phyloP scores from a whole-genome alignment of 2,113 vertebrate species.

The Neofelis nebulosa region DNA sequence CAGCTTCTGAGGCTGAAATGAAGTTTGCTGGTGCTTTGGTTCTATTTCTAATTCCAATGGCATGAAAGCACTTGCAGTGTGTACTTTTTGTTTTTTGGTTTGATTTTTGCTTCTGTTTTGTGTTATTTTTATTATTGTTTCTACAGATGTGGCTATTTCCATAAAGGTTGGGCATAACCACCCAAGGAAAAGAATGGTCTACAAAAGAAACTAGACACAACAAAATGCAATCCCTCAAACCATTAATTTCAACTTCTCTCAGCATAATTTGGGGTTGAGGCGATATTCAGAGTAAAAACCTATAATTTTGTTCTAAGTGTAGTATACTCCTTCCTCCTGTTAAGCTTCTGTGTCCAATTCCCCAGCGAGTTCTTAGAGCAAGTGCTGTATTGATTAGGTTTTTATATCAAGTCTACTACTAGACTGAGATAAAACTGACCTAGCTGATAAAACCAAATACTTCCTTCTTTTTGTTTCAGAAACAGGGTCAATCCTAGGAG shows the following conservation, averaged over 20 bases:
- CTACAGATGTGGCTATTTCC: neutral
- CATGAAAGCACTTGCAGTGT: neutral
- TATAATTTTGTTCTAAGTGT: constrained; percentile 62
- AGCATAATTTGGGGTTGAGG: constrained; percentile 39
- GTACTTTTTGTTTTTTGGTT: neutral
- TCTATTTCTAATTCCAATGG: neutral
- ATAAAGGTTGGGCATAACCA: constrained; percentile 8
- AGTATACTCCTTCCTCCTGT: constrained; percentile 23
- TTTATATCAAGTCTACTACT: constrained; percentile 52
- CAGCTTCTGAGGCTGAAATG: neutral
- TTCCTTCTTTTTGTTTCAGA: constrained; percentile 28
- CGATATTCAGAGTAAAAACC: constrained; percentile 46
- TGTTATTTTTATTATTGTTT: neutral
- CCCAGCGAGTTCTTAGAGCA: constrained; percentile 38
- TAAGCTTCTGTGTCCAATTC: constrained; percentile 47
- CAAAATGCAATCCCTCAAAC: constrained; percentile 42
- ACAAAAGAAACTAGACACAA: constrained; percentile 51
- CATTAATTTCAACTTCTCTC: constrained; percentile 39
- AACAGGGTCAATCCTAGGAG: neutral
- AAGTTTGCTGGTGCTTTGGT: neutral
- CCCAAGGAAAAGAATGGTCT: constrained; percentile 22
- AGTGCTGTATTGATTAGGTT: constrained; percentile 59
- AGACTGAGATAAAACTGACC: constrained; percentile 48
- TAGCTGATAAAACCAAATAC: constrained; percentile 34
- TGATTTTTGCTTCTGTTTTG: neutral